These are phyloP conservation scores for Dromiciops gliroides DNA, from an alignment of 2,113 vertebrate species.

Conservation along the genomic window DNA sequence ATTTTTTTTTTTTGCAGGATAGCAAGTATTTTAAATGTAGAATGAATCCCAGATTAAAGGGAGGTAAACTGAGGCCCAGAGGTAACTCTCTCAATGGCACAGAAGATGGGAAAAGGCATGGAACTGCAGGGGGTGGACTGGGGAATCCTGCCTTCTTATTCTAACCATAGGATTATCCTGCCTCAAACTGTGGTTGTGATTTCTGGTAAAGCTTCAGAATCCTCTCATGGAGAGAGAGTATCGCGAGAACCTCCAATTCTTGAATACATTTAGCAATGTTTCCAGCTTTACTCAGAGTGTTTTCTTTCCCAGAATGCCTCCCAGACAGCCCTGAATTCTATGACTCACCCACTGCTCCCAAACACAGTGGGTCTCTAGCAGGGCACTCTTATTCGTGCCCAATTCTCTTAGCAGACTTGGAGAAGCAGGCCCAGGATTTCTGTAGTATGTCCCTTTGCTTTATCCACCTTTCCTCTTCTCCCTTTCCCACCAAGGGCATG, in stretches of 20 bases:
- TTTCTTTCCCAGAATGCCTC: neutral
- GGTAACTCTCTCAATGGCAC: neutral
- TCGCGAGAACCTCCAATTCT: neutral
- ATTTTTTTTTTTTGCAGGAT: neutral
- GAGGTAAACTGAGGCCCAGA: neutral
- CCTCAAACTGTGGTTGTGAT: neutral
- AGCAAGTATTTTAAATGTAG: neutral
- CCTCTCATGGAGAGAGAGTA: neutral
- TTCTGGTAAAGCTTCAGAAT: neutral
- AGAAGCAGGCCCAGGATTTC: neutral
- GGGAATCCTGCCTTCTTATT: neutral
- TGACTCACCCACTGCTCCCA: neutral
- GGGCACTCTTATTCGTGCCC: neutral
- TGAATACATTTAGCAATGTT: neutral
- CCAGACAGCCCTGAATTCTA: neutral
- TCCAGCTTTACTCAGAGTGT: neutral
- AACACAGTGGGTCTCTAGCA: neutral
- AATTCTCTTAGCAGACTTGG: neutral
- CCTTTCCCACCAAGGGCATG: neutral
- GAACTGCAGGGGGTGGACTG: neutral
- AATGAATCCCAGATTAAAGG: neutral
- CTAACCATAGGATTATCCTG: neutral
- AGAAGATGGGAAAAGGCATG: neutral
- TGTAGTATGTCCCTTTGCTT: too few species aligned
- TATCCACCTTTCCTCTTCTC: neutral